Conservation (phyloP, 2,888 invertebrate species). For the Eulithis prunata region DNA sequence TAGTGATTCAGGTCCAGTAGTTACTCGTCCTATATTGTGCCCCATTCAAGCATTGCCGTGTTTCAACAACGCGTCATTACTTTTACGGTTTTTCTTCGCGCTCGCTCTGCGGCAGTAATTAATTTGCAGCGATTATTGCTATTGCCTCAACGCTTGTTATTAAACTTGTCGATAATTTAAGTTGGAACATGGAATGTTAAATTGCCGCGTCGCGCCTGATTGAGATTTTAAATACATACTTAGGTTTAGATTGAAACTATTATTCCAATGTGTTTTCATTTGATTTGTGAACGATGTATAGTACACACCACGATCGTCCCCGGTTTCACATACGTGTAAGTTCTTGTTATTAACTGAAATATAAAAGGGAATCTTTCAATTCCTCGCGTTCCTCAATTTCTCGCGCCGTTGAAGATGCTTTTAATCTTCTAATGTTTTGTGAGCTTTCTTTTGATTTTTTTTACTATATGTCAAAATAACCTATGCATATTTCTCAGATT, state of each 20-base stretch:
- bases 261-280: conserved; percentile 63
- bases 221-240: conserved; percentile 62
- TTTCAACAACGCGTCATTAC: conserved; percentile 60
- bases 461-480: too few relatives aligned
- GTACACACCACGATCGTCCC: conserved; percentile 59
- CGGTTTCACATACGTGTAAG: conserved; percentile 68
- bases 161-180: conserved; percentile 82
- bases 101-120: conserved; percentile 69
- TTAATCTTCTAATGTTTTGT: too few relatives aligned
- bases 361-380: neutral
- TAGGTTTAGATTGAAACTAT: conserved; percentile 68
- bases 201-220: conserved; percentile 75
- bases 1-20: conserved; percentile 13
- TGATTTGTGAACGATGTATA: conserved; percentile 69
- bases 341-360: conserved; percentile 30
- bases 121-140: conserved; percentile 78
- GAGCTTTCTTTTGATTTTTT: too few relatives aligned
- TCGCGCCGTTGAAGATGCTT: too few relatives aligned
- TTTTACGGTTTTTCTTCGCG: conserved; percentile 73
- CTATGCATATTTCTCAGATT: too few relatives aligned
- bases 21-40: conserved; percentile 47
- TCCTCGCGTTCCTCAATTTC: too few relatives aligned
- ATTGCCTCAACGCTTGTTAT: conserved; percentile 77
- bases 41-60: conserved; percentile 52
- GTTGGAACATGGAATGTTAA: conserved; percentile 76